phyloP scores from a whole-genome alignment of 2,797 vertebrate genomes.

The Hipposideros larvatus region DNA sequence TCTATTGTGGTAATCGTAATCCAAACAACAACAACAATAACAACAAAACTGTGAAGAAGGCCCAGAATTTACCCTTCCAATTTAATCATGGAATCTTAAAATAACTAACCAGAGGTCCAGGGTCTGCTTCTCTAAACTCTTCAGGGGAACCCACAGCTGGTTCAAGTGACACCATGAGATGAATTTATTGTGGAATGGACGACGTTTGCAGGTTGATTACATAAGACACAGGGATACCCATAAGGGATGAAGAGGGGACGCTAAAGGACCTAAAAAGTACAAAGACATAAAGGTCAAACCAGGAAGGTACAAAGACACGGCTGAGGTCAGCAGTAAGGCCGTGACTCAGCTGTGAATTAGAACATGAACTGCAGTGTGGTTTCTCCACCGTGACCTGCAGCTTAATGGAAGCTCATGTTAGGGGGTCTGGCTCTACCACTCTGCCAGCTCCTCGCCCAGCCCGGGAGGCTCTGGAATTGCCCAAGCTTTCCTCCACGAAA shows the following conservation, averaged over 20 bases:
- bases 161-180: background rate
- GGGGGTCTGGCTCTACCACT: background rate
- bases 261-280: background rate
- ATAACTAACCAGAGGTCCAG: background rate
- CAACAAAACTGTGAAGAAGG: background rate
- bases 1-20: background rate
- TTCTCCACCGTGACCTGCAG: background rate
- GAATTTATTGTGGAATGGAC: background rate
- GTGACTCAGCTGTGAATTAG: background rate
- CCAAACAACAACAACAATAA: background rate
- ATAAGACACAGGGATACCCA: background rate
- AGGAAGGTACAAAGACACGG: background rate
- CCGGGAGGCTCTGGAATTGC: background rate
- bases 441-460: background rate
- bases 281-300: background rate
- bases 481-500: background rate
- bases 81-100: background rate
- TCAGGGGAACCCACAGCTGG: background rate
- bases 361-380: background rate
- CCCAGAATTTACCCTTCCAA: background rate
- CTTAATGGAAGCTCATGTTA: too few relatives aligned
- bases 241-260: background rate
- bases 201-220: background rate
- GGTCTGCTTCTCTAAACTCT: background rate
- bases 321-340: background rate